Conservation (phyloP, 1,140 invertebrate species). For the Drosophila carrolli region DNA sequence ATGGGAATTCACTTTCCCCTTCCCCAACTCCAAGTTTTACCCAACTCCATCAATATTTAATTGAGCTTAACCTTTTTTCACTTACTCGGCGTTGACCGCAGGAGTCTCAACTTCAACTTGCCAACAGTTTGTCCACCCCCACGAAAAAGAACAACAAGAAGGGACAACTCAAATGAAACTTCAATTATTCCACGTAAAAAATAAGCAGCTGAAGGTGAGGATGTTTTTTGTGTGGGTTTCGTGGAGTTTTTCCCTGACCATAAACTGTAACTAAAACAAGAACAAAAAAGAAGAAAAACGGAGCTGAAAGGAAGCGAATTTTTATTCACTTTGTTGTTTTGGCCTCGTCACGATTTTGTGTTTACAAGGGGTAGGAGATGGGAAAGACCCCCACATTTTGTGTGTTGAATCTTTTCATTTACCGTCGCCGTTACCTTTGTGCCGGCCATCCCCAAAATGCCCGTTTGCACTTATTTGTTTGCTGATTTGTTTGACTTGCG, state of each 20-base stretch:
- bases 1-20: constrained; percentile 18
- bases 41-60: constrained; percentile 76
- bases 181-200: constrained; percentile 83
- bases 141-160: constrained; percentile 28
- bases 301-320: constrained; percentile 14
- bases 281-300: constrained; percentile 5
- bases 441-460: constrained; percentile 30
- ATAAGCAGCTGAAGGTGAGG: constrained; percentile 54
- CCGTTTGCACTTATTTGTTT: constrained; percentile 76
- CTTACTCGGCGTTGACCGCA: constrained; percentile 40
- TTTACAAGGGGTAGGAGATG: constrained; percentile 48
- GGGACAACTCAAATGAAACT: constrained; percentile 77
- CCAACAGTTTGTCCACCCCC: constrained; percentile 12
- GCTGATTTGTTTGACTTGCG: constrained; percentile 84
- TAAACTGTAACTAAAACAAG: constrained; percentile 41
- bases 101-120: constrained; percentile 36
- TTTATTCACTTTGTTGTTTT: constrained; percentile 46
- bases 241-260: background rate
- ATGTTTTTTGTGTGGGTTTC: background rate
- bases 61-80: constrained; percentile 71
- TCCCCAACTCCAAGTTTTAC: background rate
- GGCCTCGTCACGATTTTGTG: constrained; percentile 73
- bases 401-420: constrained; percentile 62
- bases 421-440: constrained; percentile 12
- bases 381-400: background rate